Conservation (phyloP, 2,888 invertebrate species). For the Synanthedon formicaeformis region DNA sequence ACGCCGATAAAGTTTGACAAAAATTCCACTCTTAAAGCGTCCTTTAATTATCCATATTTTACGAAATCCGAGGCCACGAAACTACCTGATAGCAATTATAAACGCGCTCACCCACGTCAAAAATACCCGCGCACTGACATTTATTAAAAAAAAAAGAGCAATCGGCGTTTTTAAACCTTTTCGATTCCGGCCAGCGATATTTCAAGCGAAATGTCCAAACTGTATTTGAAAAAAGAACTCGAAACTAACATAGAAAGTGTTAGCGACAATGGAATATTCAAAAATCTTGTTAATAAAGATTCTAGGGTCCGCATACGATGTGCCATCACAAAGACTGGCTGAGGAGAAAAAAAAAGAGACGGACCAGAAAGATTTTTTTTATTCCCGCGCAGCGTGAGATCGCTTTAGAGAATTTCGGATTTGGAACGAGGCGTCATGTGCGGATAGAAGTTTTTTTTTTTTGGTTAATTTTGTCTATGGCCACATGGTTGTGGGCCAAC, state of each 20-base stretch:
- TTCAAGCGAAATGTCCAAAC: constrained; percentile 70
- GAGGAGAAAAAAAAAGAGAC: constrained; percentile 44
- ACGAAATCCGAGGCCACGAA: constrained; percentile 44
- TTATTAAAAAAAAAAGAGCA: constrained; percentile 49
- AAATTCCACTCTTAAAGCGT: constrained; percentile 66
- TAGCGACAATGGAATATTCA: constrained; percentile 67
- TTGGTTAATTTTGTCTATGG: constrained; percentile 14
- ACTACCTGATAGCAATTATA: constrained; percentile 70
- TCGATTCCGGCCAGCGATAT: constrained; percentile 67
- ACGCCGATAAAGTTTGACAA: constrained; percentile 67
- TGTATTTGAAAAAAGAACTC: constrained; percentile 28
- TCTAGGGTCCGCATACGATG: constrained; percentile 37
- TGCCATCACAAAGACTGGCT: constrained; percentile 31
- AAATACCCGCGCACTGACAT: constrained; percentile 53
- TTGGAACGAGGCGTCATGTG: constrained; percentile 35
- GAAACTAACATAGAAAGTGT: constrained; percentile 66
- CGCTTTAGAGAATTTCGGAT: constrained; percentile 63
- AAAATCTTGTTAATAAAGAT: constrained; percentile 68
- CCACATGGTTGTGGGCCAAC: constrained; percentile 27
- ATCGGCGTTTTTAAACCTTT: constrained; percentile 52
- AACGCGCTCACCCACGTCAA: constrained; percentile 69
- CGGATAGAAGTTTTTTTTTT: constrained; percentile 31
- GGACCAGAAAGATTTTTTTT: constrained; percentile 36
- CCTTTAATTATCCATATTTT: constrained; percentile 70
- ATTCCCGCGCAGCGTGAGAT: constrained; percentile 62